Evolutionary conservation across 1,140 invertebrate genomes (phyloP).

Genomic region (Calycopis cecrops): DNA sequence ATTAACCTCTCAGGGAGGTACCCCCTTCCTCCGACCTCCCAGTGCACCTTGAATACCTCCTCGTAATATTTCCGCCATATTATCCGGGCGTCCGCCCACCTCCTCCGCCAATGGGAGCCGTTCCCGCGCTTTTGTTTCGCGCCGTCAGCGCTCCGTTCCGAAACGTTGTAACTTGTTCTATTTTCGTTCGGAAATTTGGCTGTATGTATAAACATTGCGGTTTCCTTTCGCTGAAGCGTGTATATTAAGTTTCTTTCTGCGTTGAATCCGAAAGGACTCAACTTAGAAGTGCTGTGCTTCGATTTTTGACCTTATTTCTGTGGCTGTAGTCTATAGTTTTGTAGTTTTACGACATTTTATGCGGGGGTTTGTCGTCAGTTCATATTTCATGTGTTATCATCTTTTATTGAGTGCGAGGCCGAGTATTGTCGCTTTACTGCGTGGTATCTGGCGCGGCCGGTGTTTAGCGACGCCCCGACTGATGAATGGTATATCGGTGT

Average conservation of each 20-base stretch:
- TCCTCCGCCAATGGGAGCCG: constrained; percentile 64
- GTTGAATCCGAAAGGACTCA: constrained; percentile 44
- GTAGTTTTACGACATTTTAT: constrained; percentile 14
- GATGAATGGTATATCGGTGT: constrained; percentile 65
- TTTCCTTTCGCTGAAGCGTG: constrained; percentile 61
- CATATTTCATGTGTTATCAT: constrained; percentile 75
- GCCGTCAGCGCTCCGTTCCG: constrained; percentile 51
- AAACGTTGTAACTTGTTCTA: constrained; percentile 64
- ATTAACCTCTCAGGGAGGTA: constrained; percentile 64
- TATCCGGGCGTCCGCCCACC: constrained; percentile 65
- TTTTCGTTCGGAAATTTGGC: constrained; percentile 66
- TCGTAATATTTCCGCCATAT: constrained; percentile 73
- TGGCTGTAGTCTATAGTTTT: constrained; percentile 18
- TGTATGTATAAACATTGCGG: constrained; percentile 58
- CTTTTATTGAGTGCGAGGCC: constrained; percentile 73
- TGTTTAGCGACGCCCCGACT: constrained; percentile 62
- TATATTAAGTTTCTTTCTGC: constrained; percentile 53
- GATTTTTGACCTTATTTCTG: constrained; percentile 27
- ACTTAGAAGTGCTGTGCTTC: constrained; percentile 16
- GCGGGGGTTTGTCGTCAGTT: constrained; percentile 62
- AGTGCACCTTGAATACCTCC: constrained; percentile 65
- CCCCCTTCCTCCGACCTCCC: constrained; percentile 35
- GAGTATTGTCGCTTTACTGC: constrained; percentile 72
- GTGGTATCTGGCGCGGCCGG: constrained; percentile 61
- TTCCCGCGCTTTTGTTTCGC: constrained; percentile 74